Percentiles rank a stretch among this genome's conserved stretches.
phyloP scores from a whole-genome alignment of 2,113 vertebrate species.

The Zosterops pallidus region DNA sequence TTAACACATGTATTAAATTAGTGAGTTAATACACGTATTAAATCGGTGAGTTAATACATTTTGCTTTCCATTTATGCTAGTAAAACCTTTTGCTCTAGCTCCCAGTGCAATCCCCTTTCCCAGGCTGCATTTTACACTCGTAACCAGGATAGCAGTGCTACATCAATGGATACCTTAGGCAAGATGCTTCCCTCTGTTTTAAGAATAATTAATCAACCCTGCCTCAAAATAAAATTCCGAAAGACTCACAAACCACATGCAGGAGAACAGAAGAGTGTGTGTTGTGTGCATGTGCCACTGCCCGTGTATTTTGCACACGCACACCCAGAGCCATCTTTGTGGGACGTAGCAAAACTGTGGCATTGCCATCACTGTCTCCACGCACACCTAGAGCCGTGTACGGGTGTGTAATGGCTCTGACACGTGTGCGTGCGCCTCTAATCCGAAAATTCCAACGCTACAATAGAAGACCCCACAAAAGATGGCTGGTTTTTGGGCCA shows the following conservation, averaged over 20 bases:
- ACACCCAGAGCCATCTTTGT: background rate
- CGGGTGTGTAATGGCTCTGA: rapidly evolving
- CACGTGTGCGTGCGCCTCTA: rapidly evolving
- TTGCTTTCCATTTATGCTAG: background rate
- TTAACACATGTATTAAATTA: background rate
- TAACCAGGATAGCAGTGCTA: background rate
- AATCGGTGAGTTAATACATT: background rate
- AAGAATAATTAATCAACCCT: background rate
- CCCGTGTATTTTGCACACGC: rapidly evolving
- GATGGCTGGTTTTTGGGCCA: background rate
- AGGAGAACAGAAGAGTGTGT: background rate
- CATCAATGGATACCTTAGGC: background rate
- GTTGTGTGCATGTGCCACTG: too few relatives aligned
- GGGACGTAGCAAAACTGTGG: background rate
- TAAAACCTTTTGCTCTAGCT: background rate
- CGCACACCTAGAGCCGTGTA: rapidly evolving
- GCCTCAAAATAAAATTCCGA: background rate
- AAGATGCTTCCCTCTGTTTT: background rate
- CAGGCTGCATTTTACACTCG: background rate
- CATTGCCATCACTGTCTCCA: background rate
- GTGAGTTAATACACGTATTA: rapidly evolving
- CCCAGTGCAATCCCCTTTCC: background rate
- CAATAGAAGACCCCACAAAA: background rate
- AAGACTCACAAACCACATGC: rapidly evolving
- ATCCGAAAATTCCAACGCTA: rapidly evolving